phyloP scores from a whole-genome alignment of 1,140 invertebrate species.

The Tetragnatha versicolor region DNA sequence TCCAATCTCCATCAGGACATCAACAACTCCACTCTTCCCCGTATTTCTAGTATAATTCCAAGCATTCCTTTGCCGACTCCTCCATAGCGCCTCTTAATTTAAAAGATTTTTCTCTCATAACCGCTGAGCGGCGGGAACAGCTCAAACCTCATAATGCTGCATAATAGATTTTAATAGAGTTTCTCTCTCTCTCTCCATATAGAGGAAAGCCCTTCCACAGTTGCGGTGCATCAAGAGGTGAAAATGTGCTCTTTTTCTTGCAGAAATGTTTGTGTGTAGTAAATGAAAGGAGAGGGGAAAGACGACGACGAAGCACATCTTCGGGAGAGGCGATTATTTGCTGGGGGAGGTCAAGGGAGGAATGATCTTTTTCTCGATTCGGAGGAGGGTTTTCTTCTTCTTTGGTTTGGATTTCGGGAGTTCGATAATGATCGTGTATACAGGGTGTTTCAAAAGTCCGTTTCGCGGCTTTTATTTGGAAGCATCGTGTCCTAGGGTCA shows the following conservation, averaged over 20 bases:
- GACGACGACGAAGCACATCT: too few relatives aligned
- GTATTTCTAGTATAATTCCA: neutral
- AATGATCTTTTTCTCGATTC: too few relatives aligned
- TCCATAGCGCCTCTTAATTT: conserved; percentile 11
- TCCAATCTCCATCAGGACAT: neutral
- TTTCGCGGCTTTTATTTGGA: too few relatives aligned
- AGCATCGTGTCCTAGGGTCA: too few relatives aligned
- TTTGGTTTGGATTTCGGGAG: too few relatives aligned
- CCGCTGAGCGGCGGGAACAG: neutral
- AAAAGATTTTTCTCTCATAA: conserved; percentile 21
- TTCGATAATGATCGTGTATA: too few relatives aligned
- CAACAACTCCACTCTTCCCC: neutral
- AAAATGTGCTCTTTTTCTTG: conserved; percentile 41
- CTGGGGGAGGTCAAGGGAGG: too few relatives aligned
- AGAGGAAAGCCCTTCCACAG: neutral
- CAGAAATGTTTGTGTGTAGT: neutral
- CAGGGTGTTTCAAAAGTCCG: too few relatives aligned
- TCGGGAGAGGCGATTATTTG: too few relatives aligned
- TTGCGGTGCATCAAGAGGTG: neutral
- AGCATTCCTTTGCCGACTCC: neutral
- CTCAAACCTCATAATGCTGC: conserved; percentile 41
- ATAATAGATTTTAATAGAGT: conserved; percentile 41
- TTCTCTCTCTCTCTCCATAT: neutral
- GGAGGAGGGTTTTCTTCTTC: too few relatives aligned
- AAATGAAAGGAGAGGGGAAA: too few relatives aligned